These are phyloP conservation scores for Eulemur albifrons DNA, from an alignment of 2,797 vertebrate genomes.

Conservation along the genomic window DNA sequence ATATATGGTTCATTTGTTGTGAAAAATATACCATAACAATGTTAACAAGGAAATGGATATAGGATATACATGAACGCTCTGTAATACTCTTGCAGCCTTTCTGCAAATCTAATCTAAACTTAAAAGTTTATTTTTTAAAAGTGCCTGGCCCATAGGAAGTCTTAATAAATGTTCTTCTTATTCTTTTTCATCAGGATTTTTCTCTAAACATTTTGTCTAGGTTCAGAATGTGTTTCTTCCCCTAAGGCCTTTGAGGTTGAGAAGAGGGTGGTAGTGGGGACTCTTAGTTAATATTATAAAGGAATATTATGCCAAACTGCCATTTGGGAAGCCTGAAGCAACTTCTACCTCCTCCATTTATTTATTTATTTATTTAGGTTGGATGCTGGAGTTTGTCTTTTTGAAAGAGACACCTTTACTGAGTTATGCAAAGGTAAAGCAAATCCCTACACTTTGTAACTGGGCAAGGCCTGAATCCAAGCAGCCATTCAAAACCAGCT, in stretches of 20 bases:
- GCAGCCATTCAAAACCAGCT: neutral
- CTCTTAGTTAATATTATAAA: neutral
- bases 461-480: neutral
- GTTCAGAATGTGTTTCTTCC: neutral
- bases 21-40: neutral
- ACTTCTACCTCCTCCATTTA: neutral
- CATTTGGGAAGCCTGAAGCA: too few relatives aligned
- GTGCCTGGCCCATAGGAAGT: neutral
- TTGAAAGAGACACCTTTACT: neutral
- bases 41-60: neutral
- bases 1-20: neutral
- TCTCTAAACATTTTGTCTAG: neutral
- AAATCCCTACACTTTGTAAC: neutral
- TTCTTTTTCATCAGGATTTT: neutral
- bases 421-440: neutral
- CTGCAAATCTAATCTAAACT: neutral
- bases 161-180: neutral
- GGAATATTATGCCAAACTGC: neutral
- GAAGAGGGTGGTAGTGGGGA: neutral
- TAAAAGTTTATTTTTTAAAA: neutral
- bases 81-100: neutral
- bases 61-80: too few relatives aligned
- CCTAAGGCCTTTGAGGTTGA: neutral
- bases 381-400: neutral
- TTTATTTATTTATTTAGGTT: neutral